Evolutionary conservation across 2,797 vertebrate genomes (phyloP), one percentile per base, ranked within the genome.

Genomic region (Phyllotis vaccarum): DNA sequence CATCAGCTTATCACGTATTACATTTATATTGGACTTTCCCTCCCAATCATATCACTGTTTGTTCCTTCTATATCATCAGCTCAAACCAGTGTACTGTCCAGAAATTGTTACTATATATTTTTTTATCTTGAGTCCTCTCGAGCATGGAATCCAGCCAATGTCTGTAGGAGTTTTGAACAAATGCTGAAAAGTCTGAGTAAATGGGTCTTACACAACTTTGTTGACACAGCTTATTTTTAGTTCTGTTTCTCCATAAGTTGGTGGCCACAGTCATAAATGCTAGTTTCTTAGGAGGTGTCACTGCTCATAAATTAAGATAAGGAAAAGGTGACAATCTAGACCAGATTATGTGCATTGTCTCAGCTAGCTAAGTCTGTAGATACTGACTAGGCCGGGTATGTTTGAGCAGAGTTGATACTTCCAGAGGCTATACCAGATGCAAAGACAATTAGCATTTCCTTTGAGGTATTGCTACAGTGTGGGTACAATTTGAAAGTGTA

Each of bases 61-160:
- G 29, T 54, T 78, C 16, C 31, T 93, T 86, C 74, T 58, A 43
- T 83, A 64, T 90, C 29, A 64, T 90, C 29, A 85, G 3, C 31
- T 60, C 52, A 64, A 31, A 46, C 27, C 1, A 81, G 31, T 31
- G 6, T 46, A 75, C 37, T 80, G 21, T 19, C 27, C 40, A 94
- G 21, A 81, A 94, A 58, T 22, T 85, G 43, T 34, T 90, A 31
- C 19, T 64, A 12, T 62, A 34, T 34, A 49, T n/a, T 72, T 80
- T 83, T n/a, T 89, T 86, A 86, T 68, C 82, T 34, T 46, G 29
- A 89, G 14, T 86, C n/a, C 22, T 86, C 22, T 70, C 90, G 68
- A 81, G 37, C 43, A 31, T 37, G 74, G 54, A 89, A 81, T 34
- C 52, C 87, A 70, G 74, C 70, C 9, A 29, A 68, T n/a, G 31